phyloP scores from a whole-genome alignment of 2,797 vertebrate species.

The Erithacus rubecula region DNA sequence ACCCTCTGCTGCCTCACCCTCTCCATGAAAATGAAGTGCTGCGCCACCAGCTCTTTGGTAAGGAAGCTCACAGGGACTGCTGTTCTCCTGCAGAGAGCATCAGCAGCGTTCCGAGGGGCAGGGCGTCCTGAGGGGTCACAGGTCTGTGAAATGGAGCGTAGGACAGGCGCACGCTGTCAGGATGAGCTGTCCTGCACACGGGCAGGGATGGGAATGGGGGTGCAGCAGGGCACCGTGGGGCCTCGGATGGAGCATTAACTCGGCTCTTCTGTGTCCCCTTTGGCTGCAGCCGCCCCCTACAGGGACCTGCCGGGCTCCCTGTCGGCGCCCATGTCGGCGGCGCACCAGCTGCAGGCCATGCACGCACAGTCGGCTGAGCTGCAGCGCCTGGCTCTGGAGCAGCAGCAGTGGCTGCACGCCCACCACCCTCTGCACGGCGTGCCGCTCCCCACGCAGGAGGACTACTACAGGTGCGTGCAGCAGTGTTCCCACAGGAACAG shows the following conservation, averaged over 20 bases:
- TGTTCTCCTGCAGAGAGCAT: background rate
- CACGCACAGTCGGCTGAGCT: conserved; percentile 97
- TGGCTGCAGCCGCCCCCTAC: conserved; percentile 88
- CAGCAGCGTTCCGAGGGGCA: background rate
- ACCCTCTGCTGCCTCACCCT: conserved; percentile 95
- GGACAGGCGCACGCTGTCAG: background rate
- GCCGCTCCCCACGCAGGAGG: conserved; percentile 93
- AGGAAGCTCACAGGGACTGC: conserved; percentile 30
- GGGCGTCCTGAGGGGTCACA: accelerated
- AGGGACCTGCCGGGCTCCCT: conserved; percentile 95
- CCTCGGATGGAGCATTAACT: background rate
- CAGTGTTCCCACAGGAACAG: no score
- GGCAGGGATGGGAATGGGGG: background rate
- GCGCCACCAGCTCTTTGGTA: conserved; percentile 99
- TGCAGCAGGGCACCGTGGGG: background rate
- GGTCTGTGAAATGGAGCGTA: background rate
- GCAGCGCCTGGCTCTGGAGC: conserved; percentile 98
- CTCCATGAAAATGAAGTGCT: conserved; percentile 99
- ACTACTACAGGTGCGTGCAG: conserved; percentile 91
- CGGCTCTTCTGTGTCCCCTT: background rate
- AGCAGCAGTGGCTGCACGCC: conserved; percentile 92
- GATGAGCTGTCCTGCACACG: accelerated
- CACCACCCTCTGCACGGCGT: conserved; percentile 83
- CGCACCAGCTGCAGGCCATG: conserved; percentile 99
- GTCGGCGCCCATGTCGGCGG: conserved; percentile 92